Base-by-base conservation (phyloP, 2,113 vertebrate species). In the Rousettus leschenaultii region DNA sequence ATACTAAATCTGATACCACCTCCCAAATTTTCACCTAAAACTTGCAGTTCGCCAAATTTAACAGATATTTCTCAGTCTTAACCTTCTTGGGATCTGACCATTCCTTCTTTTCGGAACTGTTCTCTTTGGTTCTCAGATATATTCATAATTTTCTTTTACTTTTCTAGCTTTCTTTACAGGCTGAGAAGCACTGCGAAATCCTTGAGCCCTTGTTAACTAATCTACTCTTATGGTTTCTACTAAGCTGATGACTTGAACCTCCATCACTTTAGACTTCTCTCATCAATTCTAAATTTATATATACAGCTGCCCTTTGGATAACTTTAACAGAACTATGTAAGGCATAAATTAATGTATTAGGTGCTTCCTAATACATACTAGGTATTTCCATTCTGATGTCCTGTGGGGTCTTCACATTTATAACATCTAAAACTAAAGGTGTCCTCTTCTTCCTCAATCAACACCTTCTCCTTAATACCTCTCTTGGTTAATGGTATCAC, bases 251-350 rank as follows among this genome's bases (percentile, higher is more conserved):
- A 95, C 53, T 91, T 38, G 93, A 89, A 80, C 51, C 26, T 82
- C 61, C 26, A 43, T 84, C 48, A 61, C 35, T 82, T 85, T 43
- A 96, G 48, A 75, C 13, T 66, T 85, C 75, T 88, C 45, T 66
- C 82, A 86, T 66, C 86, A 83, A 66, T 86, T 75, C 77, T 93
- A 89, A 96, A 93, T 66, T 90, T 71, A 74, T 14, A 74, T 71
- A 83, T 48, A 40, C 5, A 83, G 21, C 51, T 77, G 5, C 9
- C 59, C 33, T 63, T 1, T 71, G 30, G 90, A 24, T 53, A 71
- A 19, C 22, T 90, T 79, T 57, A 40, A 33, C 33, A 9, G 16
- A 87, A 75, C 19, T 35, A 71, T 2, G 9, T 45, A 93, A 77
- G 55, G 59, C 6, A 66, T 38, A 71, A 63, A 89, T 48, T 59